These are phyloP conservation scores for Calonectris borealis DNA, from an alignment of 2,113 vertebrate genomes.

Conservation along the genomic window DNA sequence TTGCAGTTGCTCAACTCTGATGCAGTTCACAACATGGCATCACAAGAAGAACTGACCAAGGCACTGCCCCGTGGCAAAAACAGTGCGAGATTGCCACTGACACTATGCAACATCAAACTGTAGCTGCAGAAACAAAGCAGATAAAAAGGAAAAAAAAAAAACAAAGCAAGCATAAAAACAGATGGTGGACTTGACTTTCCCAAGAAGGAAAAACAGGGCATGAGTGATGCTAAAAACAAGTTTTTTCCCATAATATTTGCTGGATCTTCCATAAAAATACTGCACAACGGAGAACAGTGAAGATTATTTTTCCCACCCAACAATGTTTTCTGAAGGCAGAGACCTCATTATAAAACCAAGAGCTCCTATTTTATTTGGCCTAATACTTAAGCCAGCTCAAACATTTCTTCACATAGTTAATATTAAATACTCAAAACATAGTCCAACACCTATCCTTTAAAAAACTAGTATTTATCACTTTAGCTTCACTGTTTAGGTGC, in stretches of 20 bases:
- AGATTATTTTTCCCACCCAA: neutral
- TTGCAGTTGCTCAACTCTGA: neutral
- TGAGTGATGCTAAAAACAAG: neutral
- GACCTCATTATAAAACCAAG: neutral
- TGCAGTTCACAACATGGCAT: neutral
- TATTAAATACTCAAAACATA: neutral
- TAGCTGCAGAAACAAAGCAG: neutral
- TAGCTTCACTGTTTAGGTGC: neutral
- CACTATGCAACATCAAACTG: neutral
- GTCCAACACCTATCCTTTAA: neutral
- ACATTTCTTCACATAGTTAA: neutral
- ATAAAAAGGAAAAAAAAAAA: neutral
- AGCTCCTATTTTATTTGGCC: neutral
- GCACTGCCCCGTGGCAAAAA: neutral
- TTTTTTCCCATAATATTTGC: neutral
- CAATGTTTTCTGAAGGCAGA: neutral
- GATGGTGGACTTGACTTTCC: neutral
- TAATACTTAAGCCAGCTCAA: neutral
- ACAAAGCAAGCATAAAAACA: neutral
- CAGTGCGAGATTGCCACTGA: accelerated
- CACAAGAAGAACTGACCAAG: neutral
- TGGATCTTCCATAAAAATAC: neutral
- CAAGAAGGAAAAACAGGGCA: neutral
- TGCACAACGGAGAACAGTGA: accelerated
- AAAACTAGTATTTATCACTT: neutral